Conservation (phyloP, 2,888 invertebrate genomes). For the Prosopocoilus inquinatus region DNA sequence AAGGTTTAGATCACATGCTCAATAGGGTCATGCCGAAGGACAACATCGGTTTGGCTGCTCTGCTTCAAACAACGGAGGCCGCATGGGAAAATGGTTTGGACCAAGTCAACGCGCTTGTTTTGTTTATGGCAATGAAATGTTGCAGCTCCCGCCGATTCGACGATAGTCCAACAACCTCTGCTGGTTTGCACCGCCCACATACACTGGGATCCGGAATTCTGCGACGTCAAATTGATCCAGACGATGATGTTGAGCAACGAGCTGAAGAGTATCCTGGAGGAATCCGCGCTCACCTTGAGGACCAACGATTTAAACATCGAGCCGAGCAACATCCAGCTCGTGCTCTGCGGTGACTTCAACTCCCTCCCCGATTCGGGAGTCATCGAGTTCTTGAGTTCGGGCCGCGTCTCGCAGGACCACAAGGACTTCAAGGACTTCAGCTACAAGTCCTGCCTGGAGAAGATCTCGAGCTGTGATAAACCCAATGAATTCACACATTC, state of each 20-base stretch:
- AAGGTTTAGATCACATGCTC: conserved; percentile 97
- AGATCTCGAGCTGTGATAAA: conserved; percentile 80
- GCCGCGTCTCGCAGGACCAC: conserved; percentile 88
- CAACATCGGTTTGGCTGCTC: conserved; percentile 95
- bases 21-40: conserved; percentile 99
- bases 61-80: conserved; percentile 91
- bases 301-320: conserved; percentile 65
- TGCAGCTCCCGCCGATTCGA: conserved; percentile 65
- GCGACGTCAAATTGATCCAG: conserved; percentile 98
- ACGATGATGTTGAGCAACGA: conserved; percentile 99
- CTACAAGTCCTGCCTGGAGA: conserved; percentile 87
- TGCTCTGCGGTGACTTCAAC: conserved; percentile 98
- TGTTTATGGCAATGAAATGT: conserved; percentile 9
- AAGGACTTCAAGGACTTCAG: conserved; percentile 95
- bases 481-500: conserved; percentile 90
- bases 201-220: conserved; percentile 99
- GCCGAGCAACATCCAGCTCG: conserved; percentile 79
- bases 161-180: conserved; percentile 78
- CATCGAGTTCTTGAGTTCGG: conserved; percentile 90
- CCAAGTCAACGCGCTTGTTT: background rate
- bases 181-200: conserved; percentile 98
- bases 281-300: conserved; percentile 77
- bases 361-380: conserved; percentile 98
- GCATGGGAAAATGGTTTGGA: conserved; percentile 85
- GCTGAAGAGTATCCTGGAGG: conserved; percentile 82